Evolutionary conservation across 2,113 vertebrate species (phyloP).

Genomic region (Connochaetes taurinus): DNA sequence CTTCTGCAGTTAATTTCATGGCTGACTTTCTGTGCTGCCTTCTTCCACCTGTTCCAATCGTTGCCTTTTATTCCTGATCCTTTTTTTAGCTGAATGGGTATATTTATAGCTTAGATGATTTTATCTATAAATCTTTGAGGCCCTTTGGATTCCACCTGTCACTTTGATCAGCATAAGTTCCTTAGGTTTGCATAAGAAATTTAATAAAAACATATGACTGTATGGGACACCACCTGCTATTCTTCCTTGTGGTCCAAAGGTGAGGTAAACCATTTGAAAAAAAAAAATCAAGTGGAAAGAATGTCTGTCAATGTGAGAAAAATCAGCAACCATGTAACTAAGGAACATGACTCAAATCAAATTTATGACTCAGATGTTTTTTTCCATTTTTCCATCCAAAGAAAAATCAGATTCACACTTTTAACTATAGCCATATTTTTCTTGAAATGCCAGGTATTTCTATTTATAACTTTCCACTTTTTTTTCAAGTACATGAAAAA

Average conservation of each 20-base stretch:
- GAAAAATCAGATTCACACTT: conserved; percentile 31
- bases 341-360: conserved; percentile 46
- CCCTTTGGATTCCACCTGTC: not conserved
- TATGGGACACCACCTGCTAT: not conserved
- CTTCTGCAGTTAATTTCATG: not conserved
- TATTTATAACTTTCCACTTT: not conserved
- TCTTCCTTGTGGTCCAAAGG: conserved; percentile 32
- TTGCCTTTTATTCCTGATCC: not conserved
- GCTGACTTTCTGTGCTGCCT: not conserved
- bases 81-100: not conserved
- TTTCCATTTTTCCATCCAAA: conserved; percentile 38
- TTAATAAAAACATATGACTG: not conserved
- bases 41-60: not conserved
- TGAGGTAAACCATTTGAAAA: not conserved
- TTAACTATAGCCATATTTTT: conserved; percentile 44
- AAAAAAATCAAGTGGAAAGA: conserved; percentile 48
- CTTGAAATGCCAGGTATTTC: conserved; percentile 46
- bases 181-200: conserved; percentile 12
- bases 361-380: conserved; percentile 48
- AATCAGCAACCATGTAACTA: conserved; percentile 23
- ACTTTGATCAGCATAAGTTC: conserved; percentile 17
- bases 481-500: not conserved
- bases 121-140: not conserved
- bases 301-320: conserved; percentile 22
- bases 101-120: not conserved